Evolutionary conservation across 2,888 invertebrate genomes (phyloP), one percentile per base, ranked within the genome.

Genomic region (Brenthis hecate): DNA sequence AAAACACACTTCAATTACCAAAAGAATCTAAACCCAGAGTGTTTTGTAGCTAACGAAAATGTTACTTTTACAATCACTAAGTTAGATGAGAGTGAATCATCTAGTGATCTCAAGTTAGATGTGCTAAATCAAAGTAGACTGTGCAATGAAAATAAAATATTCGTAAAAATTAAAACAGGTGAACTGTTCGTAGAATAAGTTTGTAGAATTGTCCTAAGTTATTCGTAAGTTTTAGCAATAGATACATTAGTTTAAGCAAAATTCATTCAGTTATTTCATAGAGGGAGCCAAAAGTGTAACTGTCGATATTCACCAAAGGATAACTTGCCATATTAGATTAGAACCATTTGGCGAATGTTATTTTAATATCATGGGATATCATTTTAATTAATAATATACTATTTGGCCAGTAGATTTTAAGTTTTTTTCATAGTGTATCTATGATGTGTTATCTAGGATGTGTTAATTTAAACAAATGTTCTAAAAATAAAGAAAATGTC

Each of bases 1-100:
- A 95, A 96, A 80, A 92, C 96, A 65, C 98, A 98, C 85, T 97
- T 97, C 81, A 87, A 87, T 76, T 92, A 92, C 68, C 93, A 93
- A 78, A 94, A 94, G 81, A 88, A 87, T 69, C 81, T 93, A 50
- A 90, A 86, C 69, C 92, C 94, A 0, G 95, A 95, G 78, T 94
- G 94, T 77, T 95, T 91, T 79, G 94, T 94, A 79, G 93, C 94
- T 73, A 94, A 94, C 79, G 93, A 95, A 79, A 93, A 93, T 70
- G 89, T 95, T 70, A 94, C 93, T 78, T 92, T 95, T 76, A 93
- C 91, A 72, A 88, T 94, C 68, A 91, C 86, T 69, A 92, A 93
- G 80, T 75, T 93, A 56, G 91, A 93, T 67, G 90, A 89, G 65
- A 80, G 68, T 43, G 88, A 88, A 73, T 78, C 80, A 66, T 76